Evolutionary conservation across 2,797 vertebrate species (phyloP).

Genomic region (Fistularia commersonii): DNA sequence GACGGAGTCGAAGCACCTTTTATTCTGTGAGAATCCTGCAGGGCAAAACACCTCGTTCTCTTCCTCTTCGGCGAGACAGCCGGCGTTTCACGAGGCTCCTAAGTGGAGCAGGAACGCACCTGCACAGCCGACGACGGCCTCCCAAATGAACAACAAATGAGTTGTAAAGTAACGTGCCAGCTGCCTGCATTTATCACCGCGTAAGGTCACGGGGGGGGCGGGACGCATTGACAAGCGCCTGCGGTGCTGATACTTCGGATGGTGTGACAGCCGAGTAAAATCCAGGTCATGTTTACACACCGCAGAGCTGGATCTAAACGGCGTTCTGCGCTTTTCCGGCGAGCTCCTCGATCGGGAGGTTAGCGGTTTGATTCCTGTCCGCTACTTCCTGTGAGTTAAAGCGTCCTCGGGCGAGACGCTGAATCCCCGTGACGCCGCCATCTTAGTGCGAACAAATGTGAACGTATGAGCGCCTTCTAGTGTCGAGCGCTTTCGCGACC

Average conservation of each 20-base stretch:
- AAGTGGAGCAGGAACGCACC: constrained; percentile 45
- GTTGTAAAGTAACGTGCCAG: constrained; percentile 37
- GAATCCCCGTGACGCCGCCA: no score
- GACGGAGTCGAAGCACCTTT: constrained; percentile 17
- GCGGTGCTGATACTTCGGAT: constrained; percentile 25
- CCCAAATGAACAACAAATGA: constrained; percentile 41
- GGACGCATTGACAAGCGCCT: constrained; percentile 27
- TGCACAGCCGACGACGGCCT: constrained; percentile 26
- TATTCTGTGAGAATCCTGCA: constrained; percentile 9
- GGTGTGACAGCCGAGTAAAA: constrained; percentile 13
- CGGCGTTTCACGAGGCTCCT: constrained; percentile 23
- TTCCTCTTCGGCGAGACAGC: constrained; percentile 3
- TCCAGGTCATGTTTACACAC: no score
- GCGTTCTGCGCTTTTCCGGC: no score
- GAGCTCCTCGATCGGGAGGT: no score
- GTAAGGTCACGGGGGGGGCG: constrained; percentile 26
- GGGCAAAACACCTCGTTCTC: constrained; percentile 4
- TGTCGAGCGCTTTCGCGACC: no score
- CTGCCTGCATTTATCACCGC: constrained; percentile 52
- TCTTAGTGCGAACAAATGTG: no score
- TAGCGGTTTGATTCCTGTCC: no score
- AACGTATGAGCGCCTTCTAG: no score
- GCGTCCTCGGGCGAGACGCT: no score
- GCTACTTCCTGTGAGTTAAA: no score
- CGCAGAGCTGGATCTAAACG: no score